These are phyloP conservation scores for Drosophila virilis DNA, from an alignment of 1,140 invertebrate genomes.

Conservation along the genomic window DNA sequence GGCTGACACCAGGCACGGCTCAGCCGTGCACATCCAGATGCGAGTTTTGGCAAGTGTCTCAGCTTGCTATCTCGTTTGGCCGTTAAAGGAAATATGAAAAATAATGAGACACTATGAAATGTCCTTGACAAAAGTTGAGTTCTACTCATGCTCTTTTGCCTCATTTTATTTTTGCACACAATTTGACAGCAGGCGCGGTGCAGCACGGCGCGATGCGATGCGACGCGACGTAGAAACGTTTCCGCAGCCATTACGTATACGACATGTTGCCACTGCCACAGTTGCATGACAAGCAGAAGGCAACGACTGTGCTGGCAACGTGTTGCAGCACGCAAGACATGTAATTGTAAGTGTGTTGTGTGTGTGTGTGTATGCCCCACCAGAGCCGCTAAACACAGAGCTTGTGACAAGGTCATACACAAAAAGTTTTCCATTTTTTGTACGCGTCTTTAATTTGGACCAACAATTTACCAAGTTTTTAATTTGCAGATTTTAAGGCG, in stretches of 20 bases:
- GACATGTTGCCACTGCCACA: conserved; percentile 49
- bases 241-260: conserved; percentile 66
- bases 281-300: conserved; percentile 40
- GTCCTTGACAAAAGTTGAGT: conserved; percentile 49
- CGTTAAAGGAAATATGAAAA: conserved; percentile 47
- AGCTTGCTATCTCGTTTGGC: conserved; percentile 19
- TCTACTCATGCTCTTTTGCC: conserved; percentile 18
- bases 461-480: conserved; percentile 59
- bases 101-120: conserved; percentile 48
- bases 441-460: conserved; percentile 58
- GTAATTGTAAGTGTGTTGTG: conserved; percentile 7
- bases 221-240: conserved; percentile 32
- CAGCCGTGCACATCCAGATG: too few species aligned
- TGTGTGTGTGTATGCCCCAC: not conserved
- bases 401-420: conserved; percentile 51
- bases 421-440: conserved; percentile 41
- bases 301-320: conserved; percentile 39
- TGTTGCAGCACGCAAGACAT: conserved; percentile 59
- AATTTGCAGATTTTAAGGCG: conserved; percentile 7
- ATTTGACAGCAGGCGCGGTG: conserved; percentile 63
- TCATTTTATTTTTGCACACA: conserved; percentile 51
- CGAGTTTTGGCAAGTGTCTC: conserved; percentile 4
- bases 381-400: conserved; percentile 16
- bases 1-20: conserved; percentile 8
- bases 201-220: conserved; percentile 35